phyloP scores from a whole-genome alignment of 1,140 invertebrate species.

The Calycopis cecrops region DNA sequence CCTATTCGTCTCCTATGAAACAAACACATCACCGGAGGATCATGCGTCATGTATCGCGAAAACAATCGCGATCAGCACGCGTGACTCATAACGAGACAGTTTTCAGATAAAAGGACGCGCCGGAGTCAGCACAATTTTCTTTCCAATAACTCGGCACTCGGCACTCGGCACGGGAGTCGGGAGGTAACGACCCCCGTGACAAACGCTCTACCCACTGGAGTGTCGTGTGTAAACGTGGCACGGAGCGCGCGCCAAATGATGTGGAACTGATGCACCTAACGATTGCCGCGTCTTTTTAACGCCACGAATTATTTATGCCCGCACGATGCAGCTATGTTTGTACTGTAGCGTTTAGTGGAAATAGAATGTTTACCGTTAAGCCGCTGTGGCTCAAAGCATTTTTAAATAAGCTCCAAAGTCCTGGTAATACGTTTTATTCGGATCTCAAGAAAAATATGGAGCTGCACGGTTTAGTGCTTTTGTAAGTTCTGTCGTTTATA shows the following conservation, averaged over 20 bases:
- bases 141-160: slow-evolving; percentile 49
- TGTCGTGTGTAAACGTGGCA: slow-evolving; percentile 38
- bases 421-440: no score
- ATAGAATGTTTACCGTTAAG: no score
- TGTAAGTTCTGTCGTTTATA: no score
- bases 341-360: not conserved
- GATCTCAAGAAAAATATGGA: no score
- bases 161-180: slow-evolving; percentile 22
- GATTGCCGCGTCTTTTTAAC: slow-evolving; percentile 49
- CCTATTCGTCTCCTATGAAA: no score
- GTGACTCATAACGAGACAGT: slow-evolving; percentile 35
- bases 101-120: slow-evolving; percentile 31
- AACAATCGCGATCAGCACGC: slow-evolving; percentile 10
- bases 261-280: slow-evolving; percentile 58
- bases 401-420: no score
- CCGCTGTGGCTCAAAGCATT: no score
- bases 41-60: slow-evolving; percentile 18
- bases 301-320: slow-evolving; percentile 41
- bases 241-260: slow-evolving; percentile 41
- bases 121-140: slow-evolving; percentile 57
- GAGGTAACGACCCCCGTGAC: slow-evolving; percentile 48
- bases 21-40: no score
- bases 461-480: no score
- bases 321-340: slow-evolving; percentile 19
- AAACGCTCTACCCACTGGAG: slow-evolving; percentile 34